Base-by-base conservation (phyloP, 2,113 vertebrate species). In the Alosa alosa region DNA sequence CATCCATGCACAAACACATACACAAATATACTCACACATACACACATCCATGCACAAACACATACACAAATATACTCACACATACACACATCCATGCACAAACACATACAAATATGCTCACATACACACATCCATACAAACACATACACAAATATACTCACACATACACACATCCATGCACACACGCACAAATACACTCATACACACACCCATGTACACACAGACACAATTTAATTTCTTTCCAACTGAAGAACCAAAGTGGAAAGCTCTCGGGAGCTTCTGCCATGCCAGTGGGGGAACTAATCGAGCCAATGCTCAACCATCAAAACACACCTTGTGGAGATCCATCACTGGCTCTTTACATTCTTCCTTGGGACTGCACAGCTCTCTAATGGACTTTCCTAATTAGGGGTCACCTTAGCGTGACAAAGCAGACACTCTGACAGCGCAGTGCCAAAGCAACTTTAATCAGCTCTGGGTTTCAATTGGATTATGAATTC, bases 401-500 rank as follows among this genome's bases (percentile, higher is more conserved):
- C 60, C 68, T 55, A 88, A 86, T 88, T 83, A 82, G 72, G n/a
- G 83, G 45, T 68, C 52, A 84, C 64, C 50, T 41, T 83, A 52
- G 83, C 31, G 47, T 86, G 84, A 83, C 86, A 82, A 84, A 81
- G 46, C 50, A 41, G 11, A 78, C 18, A 22, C 55, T 60, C 39
- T 49, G 39, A 84, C 81, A 49, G 82, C 39, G 45, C 81, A 52
- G 84, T 72, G 84, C 86, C 36, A 82, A 84, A 82, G 81, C 82
- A 86, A 72, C 52, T 88, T 88, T 52, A 78, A 82, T 88, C 87
- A 86, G 49, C 78, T 64, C 46, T 15, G 84, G 57, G 50, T 39
- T 81, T 50, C 75, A 47, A 47, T 83, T 84, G 75, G 5, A 57
- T 84, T 81, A 39, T 55, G 20, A 50, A 81, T 46, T 57, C 50